Percentiles rank a stretch among this genome's conserved stretches.
These are phyloP conservation scores for Folsomia manolachei DNA, from an alignment of 2,888 invertebrate genomes.

Conservation along the genomic window DNA sequence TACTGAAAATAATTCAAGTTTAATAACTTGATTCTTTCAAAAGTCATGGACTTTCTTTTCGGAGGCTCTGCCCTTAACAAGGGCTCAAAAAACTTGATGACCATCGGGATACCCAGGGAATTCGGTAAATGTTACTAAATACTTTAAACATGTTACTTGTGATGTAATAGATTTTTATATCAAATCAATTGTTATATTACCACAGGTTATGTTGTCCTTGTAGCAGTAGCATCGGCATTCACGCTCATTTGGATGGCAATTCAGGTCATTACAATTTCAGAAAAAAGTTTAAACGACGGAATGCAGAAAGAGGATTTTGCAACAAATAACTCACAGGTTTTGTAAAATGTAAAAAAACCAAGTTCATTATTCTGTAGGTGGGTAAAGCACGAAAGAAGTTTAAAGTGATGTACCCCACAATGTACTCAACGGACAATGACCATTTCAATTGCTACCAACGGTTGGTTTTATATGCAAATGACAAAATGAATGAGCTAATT, in stretches of 20 bases:
- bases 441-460: constrained; percentile 9
- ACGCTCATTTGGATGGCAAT: background rate
- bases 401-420: background rate
- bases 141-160: too few species aligned
- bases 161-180: too few species aligned
- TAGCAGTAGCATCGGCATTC: background rate
- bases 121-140: too few species aligned
- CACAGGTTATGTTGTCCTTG: background rate
- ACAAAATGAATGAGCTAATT: too few species aligned
- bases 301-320: background rate
- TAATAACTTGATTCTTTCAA: background rate
- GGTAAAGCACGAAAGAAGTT: background rate
- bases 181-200: too few species aligned
- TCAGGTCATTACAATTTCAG: background rate
- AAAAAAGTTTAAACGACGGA: background rate
- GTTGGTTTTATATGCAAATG: background rate
- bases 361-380: background rate
- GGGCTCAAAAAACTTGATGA: background rate
- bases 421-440: background rate
- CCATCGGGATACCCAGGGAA: background rate
- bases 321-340: too few species aligned
- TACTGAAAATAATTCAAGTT: too few species aligned
- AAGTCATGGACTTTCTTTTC: constrained; percentile 11
- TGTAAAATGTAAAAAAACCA: background rate
- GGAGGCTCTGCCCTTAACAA: background rate